A percentile compares a stretch with the other conserved stretches of the same genome.
These are phyloP conservation scores for Trachelus tabidus DNA, from an alignment of 2,888 invertebrate species.

Conservation along the genomic window DNA sequence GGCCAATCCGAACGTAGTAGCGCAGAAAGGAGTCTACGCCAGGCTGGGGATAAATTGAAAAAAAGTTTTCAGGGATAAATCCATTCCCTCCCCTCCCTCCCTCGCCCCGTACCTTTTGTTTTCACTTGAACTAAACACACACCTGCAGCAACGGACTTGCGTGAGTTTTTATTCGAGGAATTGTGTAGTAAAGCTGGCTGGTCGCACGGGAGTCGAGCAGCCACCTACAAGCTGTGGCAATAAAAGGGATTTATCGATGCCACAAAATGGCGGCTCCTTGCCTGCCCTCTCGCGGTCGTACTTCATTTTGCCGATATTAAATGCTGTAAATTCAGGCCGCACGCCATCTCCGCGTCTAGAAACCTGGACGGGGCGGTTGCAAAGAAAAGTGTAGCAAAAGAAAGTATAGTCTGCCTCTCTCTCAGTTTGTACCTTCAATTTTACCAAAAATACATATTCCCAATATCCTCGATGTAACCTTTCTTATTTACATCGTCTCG, in stretches of 20 bases:
- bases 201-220: conserved; percentile 14
- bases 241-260: conserved; percentile 58
- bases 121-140: neutral
- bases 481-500: neutral
- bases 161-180: conserved; percentile 34
- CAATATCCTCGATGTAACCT: neutral
- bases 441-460: neutral
- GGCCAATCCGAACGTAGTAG: neutral
- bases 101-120: conserved; percentile 15
- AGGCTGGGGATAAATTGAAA: neutral
- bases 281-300: conserved; percentile 41
- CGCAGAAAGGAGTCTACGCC: neutral
- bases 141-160: conserved; percentile 3
- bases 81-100: conserved; percentile 1
- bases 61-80: neutral
- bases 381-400: neutral
- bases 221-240: conserved; percentile 30
- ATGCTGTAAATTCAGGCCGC: conserved; percentile 51
- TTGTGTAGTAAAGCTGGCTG: conserved; percentile 16
- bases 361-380: neutral
- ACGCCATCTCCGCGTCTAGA: neutral
- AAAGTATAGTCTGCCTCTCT: neutral
- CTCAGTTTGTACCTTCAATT: neutral
- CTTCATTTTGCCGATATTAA: conserved; percentile 57
- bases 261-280: conserved; percentile 49